Evolutionary conservation across 2,888 invertebrate genomes (phyloP).

Genomic region (Noctuana brunneofusca): DNA sequence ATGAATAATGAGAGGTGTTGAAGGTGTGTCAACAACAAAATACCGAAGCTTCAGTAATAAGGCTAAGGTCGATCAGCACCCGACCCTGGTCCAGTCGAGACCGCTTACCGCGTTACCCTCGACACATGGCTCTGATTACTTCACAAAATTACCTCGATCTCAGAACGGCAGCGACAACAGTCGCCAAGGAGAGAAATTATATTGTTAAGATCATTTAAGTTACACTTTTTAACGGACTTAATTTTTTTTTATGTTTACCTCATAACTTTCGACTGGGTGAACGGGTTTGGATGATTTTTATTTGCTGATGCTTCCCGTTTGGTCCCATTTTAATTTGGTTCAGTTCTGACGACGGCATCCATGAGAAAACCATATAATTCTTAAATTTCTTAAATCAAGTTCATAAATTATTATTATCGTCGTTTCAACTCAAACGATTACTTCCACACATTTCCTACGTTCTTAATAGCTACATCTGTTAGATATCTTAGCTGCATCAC

Average conservation of each 20-base stretch:
- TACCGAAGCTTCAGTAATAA: conserved; percentile 13
- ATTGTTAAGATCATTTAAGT: background rate
- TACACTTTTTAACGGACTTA: too few species aligned
- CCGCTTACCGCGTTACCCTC: conserved; percentile 20
- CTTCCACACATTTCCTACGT: background rate
- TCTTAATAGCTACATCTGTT: conserved; percentile 7
- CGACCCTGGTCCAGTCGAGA: conserved; percentile 12
- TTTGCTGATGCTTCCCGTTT: too few species aligned
- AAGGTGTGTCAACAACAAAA: background rate
- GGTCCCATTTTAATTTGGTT: too few species aligned
- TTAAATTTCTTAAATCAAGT: too few species aligned
- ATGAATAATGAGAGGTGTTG: background rate
- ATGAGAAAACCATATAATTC: too few species aligned
- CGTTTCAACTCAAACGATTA: background rate
- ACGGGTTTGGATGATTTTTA: too few species aligned
- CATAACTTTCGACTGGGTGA: too few species aligned
- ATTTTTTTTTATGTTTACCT: too few species aligned
- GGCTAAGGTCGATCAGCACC: conserved; percentile 23
- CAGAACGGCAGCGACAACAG: background rate
- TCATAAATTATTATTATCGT: too few species aligned
- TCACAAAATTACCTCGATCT: background rate
- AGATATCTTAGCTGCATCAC: background rate
- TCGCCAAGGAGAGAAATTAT: background rate
- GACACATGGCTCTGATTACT: conserved; percentile 25
- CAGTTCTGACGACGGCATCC: too few species aligned